phyloP scores from a whole-genome alignment of 1,140 invertebrate genomes.

The Steinernema feltiae region DNA sequence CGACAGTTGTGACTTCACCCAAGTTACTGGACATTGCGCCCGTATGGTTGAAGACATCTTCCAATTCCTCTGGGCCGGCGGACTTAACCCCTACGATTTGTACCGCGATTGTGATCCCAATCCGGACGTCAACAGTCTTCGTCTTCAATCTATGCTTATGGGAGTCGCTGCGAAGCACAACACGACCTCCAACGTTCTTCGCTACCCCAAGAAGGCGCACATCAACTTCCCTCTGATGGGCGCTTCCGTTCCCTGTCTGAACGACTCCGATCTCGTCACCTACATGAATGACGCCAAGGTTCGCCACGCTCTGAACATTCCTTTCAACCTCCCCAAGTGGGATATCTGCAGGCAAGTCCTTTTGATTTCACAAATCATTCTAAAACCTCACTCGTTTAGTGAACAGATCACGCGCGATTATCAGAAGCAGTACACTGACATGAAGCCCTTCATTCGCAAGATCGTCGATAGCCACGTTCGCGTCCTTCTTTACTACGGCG shows the following conservation, averaged over 20 bases:
- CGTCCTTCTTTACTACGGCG: conserved; percentile 64
- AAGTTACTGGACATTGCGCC: conserved; percentile 48
- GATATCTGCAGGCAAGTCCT: conserved; percentile 51
- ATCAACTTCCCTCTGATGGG: conserved; percentile 24
- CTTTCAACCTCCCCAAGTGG: conserved; percentile 49
- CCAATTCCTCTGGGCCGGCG: conserved; percentile 56
- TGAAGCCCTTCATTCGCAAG: conserved; percentile 55
- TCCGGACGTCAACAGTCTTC: conserved; percentile 45
- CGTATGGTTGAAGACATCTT: conserved; percentile 54
- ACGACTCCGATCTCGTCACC: conserved; percentile 51
- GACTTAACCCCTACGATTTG: conserved; percentile 54
- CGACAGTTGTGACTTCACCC: conserved; percentile 53
- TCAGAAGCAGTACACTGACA: conserved; percentile 53
- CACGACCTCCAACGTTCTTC: background rate
- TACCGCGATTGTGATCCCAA: conserved; percentile 57
- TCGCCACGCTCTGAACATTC: conserved; percentile 54
- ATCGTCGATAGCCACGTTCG: conserved; percentile 58
- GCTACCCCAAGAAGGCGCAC: conserved; percentile 26
- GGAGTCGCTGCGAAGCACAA: conserved; percentile 30
- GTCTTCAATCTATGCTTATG: conserved; percentile 37
- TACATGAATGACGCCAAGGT: conserved; percentile 55
- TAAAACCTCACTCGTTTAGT: conserved; percentile 35
- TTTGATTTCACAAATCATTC: conserved; percentile 8
- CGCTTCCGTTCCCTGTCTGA: conserved; percentile 50
- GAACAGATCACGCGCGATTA: conserved; percentile 50